Base-by-base conservation (phyloP, 2,113 vertebrate species). In the Psephotus haematonotus region DNA sequence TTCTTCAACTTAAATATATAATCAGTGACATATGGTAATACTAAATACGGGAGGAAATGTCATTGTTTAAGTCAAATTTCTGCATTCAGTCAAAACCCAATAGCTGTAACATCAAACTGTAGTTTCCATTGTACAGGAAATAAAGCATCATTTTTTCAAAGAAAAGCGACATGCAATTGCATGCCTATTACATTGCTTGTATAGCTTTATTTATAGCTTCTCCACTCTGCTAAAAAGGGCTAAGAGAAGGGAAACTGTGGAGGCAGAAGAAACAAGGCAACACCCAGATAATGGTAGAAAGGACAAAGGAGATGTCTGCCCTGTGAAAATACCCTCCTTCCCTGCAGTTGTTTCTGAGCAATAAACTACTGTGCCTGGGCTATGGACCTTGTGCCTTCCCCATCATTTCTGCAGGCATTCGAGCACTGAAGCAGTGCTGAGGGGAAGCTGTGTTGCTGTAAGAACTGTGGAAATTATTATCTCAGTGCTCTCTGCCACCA, bases 11-110 rank as follows among this genome's bases (percentile, higher is more conserved):
- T 96, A 97, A 97, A 97, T 95, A 75, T 96, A 82, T 97, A 97
- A 97, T 97, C 95, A 97, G 72, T 80, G 95, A 93, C 97, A 97
- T 93, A 96, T 97, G 97, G 97, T 71, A 95, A 90, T 92, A 93
- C 79, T 93, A 96, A 96, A 97, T 96, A 94, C 62, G 86, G 65
- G 95, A 93, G 90, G 44, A 95, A 92, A 78, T 95, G 88, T 97
- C 89, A 41, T 94, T 90, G 92, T 92, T 95, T 89, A 93, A 91
- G 85, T 95, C n/a, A 95, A 93, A 93, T 94, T 94, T 97, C 94
- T 97, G 96, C 91, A 64, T 96, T 96, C 67, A 82, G 95, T 96
- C 90, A 95, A 97, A 96, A 93, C 49, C 67, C 93, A 90, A 95
- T 83, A 96, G 92, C 19, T 91, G 91, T 94, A 97, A 96, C 94